Evolutionary conservation across 2,113 vertebrate genomes (phyloP), one percentile per base, ranked within the genome.

Genomic region (Triplophysa tibetana): DNA sequence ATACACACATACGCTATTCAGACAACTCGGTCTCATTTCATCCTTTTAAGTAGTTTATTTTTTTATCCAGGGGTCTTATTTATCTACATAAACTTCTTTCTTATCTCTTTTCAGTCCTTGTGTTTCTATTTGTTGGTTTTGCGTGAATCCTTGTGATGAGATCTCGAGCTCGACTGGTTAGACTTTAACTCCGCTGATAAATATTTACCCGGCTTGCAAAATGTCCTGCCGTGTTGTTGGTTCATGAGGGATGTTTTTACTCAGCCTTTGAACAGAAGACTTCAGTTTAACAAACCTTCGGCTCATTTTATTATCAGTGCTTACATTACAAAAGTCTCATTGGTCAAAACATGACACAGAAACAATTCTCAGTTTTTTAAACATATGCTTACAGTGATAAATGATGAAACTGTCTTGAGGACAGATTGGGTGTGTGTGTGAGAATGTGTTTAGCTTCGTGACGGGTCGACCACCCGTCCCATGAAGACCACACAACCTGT

Each of bases 401-500:
- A 56, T 56, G 17, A n/a, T 56, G 17, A 56, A 56, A 56, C 54
- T 8, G 2, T 66, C 45, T 52, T 23, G n/a, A 19, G 26, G 38
- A 65, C 45, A 6, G 26, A 2, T 3, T 67, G 24, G 10, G 5
- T 4, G 24, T 58, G 17, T n/a, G 17, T n/a, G 8, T 17, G 17
- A 38, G 43, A 14, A 19, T 38, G 13, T 63, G 48, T 82, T 91
- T 90, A 94, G 81, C 56, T 92, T 70, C 90, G 93, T 79, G 91
- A 84, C 61, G 98, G 98, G 84, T 99, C 94, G 86, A 72, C 91
- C 16, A 99, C 96, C 45, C 95, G 93, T 3, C 98, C 98, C 90
- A 97, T 93, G 92, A 98, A 99, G 50, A 99, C 92, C 0, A 99
- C 92, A 83, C 97, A 98, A 76, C 94, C 92, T 56, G 97, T 98